A percentile compares a stretch with the other conserved stretches of the same genome.
These are phyloP conservation scores for Conops quadrifasciatus DNA, from an alignment of 2,888 invertebrate genomes.

Conservation along the genomic window DNA sequence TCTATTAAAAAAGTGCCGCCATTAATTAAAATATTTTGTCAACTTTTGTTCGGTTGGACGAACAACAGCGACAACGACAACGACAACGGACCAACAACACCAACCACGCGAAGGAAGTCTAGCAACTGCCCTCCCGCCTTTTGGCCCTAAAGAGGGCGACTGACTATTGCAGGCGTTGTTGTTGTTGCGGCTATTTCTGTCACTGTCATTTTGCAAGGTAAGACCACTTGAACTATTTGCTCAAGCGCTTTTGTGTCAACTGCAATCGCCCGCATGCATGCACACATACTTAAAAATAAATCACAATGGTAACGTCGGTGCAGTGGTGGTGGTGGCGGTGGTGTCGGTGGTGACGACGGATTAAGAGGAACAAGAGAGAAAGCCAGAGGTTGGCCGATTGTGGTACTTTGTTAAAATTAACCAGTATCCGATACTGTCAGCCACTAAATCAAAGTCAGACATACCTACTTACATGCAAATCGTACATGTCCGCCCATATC, in stretches of 20 bases:
- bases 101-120: not conserved
- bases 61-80: not conserved
- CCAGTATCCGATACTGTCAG: not conserved
- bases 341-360: not conserved
- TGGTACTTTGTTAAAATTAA: not conserved
- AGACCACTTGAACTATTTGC: constrained; percentile 43
- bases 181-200: not conserved
- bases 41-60: not conserved
- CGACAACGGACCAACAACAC: too few relatives aligned
- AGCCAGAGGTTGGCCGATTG: too few relatives aligned
- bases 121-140: not conserved
- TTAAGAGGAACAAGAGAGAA: not conserved
- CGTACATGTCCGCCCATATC: too few relatives aligned
- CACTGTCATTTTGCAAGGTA: constrained; percentile 31
- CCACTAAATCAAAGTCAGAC: too few relatives aligned
- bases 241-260: constrained; percentile 45
- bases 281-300: constrained; percentile 29
- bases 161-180: not conserved
- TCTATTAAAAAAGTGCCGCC: not conserved
- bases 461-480: too few relatives aligned
- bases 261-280: constrained; percentile 35
- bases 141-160: too few relatives aligned
- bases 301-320: constrained; percentile 19
- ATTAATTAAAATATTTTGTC: constrained; percentile 13
- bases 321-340: not conserved